These are phyloP conservation scores for Polypedilum vanderplanki DNA, from an alignment of 1,140 invertebrate genomes.

Conservation along the genomic window DNA sequence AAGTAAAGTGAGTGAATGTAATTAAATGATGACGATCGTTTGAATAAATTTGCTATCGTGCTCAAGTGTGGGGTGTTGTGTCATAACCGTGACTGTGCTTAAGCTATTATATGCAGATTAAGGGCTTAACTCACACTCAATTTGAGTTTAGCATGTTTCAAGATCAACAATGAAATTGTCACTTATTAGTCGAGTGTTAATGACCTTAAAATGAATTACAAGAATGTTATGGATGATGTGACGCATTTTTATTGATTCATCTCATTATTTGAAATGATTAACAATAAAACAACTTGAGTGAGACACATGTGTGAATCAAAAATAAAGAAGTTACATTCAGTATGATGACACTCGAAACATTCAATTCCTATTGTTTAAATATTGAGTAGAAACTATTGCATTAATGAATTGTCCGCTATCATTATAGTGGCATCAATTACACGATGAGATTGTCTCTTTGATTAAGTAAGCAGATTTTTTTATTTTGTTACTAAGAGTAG, in stretches of 20 bases:
- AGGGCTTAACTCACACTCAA: not conserved
- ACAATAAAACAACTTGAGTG: too few relatives aligned
- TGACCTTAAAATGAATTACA: not conserved
- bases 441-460: not conserved
- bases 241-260: not conserved
- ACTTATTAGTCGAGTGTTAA: not conserved
- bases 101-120: constrained; percentile 1
- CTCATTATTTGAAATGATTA: not conserved
- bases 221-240: not conserved
- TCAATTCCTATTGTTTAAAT: not conserved
- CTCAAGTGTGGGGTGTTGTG: not conserved
- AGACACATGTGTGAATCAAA: too few relatives aligned
- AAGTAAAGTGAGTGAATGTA: not conserved
- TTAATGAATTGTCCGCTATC: not conserved
- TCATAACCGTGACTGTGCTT: not conserved
- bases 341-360: not conserved
- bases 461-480: too few relatives aligned
- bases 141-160: not conserved
- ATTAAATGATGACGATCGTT: constrained; percentile 13
- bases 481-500: too few relatives aligned
- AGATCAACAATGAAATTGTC: not conserved
- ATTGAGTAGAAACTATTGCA: not conserved
- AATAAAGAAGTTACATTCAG: too few relatives aligned
- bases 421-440: not conserved
- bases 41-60: not conserved